Evolutionary conservation across 1,140 invertebrate species (phyloP), one percentile per base, ranked within the genome.

Genomic region (Drosophila ogumai): DNA sequence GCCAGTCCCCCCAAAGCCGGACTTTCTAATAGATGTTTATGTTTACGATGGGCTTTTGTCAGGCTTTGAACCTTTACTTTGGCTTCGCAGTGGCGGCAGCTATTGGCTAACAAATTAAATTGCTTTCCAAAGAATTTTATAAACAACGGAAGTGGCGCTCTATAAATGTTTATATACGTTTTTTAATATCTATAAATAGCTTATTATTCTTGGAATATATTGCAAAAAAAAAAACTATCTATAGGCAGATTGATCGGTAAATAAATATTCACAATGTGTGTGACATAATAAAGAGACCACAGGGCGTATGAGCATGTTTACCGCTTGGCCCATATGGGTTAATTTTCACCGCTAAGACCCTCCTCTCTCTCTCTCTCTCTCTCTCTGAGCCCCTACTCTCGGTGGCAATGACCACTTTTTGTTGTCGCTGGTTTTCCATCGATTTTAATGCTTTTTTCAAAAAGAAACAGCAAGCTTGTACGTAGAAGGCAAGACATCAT

Each of bases 401-500:
- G 34, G 57, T 78, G 81, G 69, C 46, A 75, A 65, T 64, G 61
- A 65, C 54, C 66, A 64, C 66, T 72, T 82, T 61, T 76, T 65
- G 63, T 63, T 67, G 47, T 52, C 41, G 55, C 44, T 78, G 59
- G 50, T 71, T 79, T 81, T 75, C 38, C 85, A 88, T 88, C 85
- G 85, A 88, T 88, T 88, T 86, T 79, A 79, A 85, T 90, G 85
- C 69, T 85, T 82, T 82, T 84, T 60, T 15, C 8, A 31, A 63
- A 67, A 63, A 82, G 55, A 75, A 64, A 72, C 58, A 75, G 54
- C 34, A 46, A 68, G 82, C 79, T 66, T 88, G 85, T 88, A 80
- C 84, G 79, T 87, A 90, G 86, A 90, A 90, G 85, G 85, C 85
- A 90, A 90, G 81, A 90, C 85, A 90, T 90, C 85, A 90, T 90